A percentile compares a stretch with the other conserved stretches of the same genome.
phyloP scores from a whole-genome alignment of 2,888 invertebrate genomes.

The Hemaris fuciformis region DNA sequence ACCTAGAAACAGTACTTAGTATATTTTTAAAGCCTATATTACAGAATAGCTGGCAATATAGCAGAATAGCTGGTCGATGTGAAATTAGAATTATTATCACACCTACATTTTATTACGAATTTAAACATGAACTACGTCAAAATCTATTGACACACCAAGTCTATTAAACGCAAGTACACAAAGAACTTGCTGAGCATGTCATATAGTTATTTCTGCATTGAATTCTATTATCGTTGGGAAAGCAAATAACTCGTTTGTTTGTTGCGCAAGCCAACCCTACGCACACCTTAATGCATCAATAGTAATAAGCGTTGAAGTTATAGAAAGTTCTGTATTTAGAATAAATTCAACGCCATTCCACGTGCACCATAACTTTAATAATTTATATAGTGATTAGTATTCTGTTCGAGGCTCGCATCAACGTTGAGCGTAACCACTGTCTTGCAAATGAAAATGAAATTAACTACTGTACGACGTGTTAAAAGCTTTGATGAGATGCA shows the following conservation, averaged over 20 bases:
- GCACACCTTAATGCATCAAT: not conserved
- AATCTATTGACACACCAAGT: not conserved
- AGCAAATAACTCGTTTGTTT: not conserved
- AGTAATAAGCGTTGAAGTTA: constrained; percentile 10
- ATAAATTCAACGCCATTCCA: constrained; percentile 10
- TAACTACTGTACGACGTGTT: not conserved
- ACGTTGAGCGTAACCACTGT: not conserved
- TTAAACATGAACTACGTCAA: not conserved
- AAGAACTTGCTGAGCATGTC: not conserved
- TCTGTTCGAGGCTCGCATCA: not conserved
- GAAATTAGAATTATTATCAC: too few species aligned
- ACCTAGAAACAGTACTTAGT: too few species aligned
- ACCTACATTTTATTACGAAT: too few species aligned
- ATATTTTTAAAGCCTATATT: too few species aligned
- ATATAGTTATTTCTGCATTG: not conserved
- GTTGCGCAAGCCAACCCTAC: not conserved
- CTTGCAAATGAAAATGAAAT: constrained; percentile 2
- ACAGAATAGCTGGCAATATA: too few species aligned
- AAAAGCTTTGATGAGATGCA: not conserved
- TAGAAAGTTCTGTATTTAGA: constrained; percentile 15
- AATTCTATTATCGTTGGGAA: not conserved
- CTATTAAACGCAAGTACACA: not conserved
- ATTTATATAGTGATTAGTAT: constrained; percentile 1
- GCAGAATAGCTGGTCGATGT: too few species aligned
- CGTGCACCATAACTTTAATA: constrained; percentile 1